Percentiles rank a stretch among this genome's conserved stretches.
phyloP scores from a whole-genome alignment of 1,140 invertebrate species.

The Acromyrmex charruanus region DNA sequence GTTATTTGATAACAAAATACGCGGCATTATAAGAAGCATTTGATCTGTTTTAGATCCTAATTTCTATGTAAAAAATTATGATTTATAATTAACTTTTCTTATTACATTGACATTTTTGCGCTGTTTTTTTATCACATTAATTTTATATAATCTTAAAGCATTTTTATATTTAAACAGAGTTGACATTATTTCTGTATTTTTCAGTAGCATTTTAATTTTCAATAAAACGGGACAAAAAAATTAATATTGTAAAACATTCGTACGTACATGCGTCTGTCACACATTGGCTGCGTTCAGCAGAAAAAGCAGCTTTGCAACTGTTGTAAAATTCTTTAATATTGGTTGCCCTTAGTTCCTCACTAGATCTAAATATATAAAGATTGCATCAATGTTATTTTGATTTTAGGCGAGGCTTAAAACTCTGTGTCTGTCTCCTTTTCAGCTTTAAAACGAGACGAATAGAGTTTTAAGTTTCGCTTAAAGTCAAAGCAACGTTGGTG shows the following conservation, averaged over 20 bases:
- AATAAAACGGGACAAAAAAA: conserved; percentile 1
- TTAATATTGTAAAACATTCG: background rate
- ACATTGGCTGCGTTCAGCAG: too few species aligned
- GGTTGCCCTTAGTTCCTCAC: too few species aligned
- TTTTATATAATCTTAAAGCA: conserved; percentile 2
- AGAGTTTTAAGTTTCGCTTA: too few species aligned
- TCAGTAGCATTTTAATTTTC: conserved; percentile 6
- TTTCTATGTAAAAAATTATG: conserved; percentile 41
- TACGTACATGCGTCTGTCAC: background rate
- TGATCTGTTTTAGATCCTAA: conserved; percentile 36
- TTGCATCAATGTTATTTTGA: too few species aligned
- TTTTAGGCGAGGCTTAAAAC: too few species aligned
- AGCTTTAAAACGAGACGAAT: too few species aligned
- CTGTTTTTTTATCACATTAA: conserved; percentile 8
- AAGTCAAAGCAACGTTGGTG: too few species aligned
- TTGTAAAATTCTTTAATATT: too few species aligned
- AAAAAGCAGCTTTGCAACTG: too few species aligned
- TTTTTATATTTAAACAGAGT: conserved; percentile 28
- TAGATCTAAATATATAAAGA: too few species aligned
- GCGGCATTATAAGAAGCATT: conserved; percentile 11
- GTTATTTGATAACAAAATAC: conserved; percentile 37
- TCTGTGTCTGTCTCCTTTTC: too few species aligned
- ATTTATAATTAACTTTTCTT: background rate
- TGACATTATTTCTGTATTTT: conserved; percentile 31
- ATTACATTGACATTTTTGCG: conserved; percentile 20